Evolutionary conservation across 1,140 invertebrate species (phyloP).

Genomic region (Melitaea cinxia): DNA sequence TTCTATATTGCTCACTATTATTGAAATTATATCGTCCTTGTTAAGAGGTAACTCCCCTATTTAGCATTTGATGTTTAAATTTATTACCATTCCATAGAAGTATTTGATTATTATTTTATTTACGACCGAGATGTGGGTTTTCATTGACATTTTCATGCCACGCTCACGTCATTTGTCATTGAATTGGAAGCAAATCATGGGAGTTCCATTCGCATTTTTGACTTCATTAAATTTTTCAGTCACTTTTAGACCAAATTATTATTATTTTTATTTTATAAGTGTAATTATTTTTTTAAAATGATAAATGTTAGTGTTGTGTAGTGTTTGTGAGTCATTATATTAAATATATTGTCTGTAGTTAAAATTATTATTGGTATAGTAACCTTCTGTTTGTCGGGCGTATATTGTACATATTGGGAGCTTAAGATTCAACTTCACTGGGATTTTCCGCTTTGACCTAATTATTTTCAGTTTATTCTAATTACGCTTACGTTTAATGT

Average conservation of each 20-base stretch:
- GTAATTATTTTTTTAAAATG: slow-evolving; percentile 21
- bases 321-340: slow-evolving; percentile 57
- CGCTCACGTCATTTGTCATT: slow-evolving; percentile 8
- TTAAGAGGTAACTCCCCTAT: neutral
- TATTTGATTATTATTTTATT: neutral
- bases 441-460: neutral
- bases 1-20: slow-evolving; percentile 20
- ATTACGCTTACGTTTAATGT: neutral
- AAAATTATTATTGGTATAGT: slow-evolving; percentile 26
- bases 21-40: slow-evolving; percentile 9
- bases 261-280: slow-evolving; percentile 20
- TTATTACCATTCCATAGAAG: slow-evolving; percentile 13
- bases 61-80: slow-evolving; percentile 19
- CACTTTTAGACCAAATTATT: slow-evolving; percentile 41
- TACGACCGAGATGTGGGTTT: slow-evolving; percentile 22
- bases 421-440: neutral
- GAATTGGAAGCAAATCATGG: slow-evolving; percentile 23
- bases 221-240: slow-evolving; percentile 31
- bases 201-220: slow-evolving; percentile 21
- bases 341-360: slow-evolving; percentile 40
- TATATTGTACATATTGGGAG: slow-evolving; percentile 5
- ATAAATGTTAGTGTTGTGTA: slow-evolving; percentile 31
- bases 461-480: neutral
- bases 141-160: slow-evolving; percentile 14
- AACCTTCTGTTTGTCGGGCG: slow-evolving; percentile 24